Conservation (phyloP, 2,888 invertebrate genomes). For the Heliconius charithonia region DNA sequence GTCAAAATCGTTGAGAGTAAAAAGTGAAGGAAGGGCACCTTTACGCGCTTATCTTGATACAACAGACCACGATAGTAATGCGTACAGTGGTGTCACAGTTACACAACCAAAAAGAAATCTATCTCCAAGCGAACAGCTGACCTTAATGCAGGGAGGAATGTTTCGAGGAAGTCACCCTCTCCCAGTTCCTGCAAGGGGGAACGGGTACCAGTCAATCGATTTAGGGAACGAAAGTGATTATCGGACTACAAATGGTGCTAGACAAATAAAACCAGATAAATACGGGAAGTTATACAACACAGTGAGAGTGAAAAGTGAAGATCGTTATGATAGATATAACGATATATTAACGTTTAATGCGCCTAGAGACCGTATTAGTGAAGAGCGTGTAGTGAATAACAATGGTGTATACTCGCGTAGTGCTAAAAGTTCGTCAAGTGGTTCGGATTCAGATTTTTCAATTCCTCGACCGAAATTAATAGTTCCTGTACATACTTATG, state of each 20-base stretch:
- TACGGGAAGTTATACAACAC: constrained; percentile 78
- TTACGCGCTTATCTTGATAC: constrained; percentile 73
- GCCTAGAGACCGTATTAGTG: constrained; percentile 66
- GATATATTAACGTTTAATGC: constrained; percentile 71
- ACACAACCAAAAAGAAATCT: constrained; percentile 82
- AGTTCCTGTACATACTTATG: constrained; percentile 94
- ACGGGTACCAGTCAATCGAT: constrained; percentile 69
- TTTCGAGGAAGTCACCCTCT: constrained; percentile 68
- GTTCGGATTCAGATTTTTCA: constrained; percentile 87
- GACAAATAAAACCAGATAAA: constrained; percentile 78
- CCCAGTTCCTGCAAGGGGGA: constrained; percentile 58
- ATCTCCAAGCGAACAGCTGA: constrained; percentile 80
- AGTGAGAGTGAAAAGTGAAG: constrained; percentile 81
- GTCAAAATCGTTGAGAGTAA: constrained; percentile 81
- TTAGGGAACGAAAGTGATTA: constrained; percentile 76
- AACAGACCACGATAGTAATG: constrained; percentile 61
- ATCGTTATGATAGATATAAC: constrained; percentile 78
- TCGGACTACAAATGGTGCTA: constrained; percentile 76
- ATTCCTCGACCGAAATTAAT: constrained; percentile 94
- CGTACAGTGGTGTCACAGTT: constrained; percentile 75
- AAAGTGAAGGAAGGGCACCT: constrained; percentile 79
- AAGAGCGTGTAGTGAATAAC: constrained; percentile 65
- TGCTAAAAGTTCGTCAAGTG: constrained; percentile 81
- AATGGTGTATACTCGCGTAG: constrained; percentile 69
- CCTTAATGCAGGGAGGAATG: constrained; percentile 79